Evolutionary conservation across 2,113 vertebrate genomes (phyloP).

Genomic region (Bufo bufo): DNA sequence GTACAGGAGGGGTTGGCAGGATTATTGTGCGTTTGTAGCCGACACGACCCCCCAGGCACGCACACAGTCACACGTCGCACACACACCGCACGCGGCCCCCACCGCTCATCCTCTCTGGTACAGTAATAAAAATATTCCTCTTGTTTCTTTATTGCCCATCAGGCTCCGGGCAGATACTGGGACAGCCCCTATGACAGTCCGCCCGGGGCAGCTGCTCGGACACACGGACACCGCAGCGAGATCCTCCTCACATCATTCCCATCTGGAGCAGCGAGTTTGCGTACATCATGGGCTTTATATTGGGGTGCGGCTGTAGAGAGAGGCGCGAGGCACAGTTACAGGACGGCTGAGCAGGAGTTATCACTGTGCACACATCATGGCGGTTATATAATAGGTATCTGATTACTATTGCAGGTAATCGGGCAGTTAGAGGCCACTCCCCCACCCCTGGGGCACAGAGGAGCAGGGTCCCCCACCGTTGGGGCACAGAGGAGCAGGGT

Average conservation of each 20-base stretch:
- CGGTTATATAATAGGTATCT: background rate
- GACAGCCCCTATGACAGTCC: background rate
- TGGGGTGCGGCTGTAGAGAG: conserved; percentile 86
- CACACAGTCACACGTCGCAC: conserved; percentile 8
- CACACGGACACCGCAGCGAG: background rate
- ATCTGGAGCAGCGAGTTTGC: conserved; percentile 91
- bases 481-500: too few relatives aligned
- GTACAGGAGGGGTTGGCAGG: background rate
- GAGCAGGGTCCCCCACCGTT: too few relatives aligned
- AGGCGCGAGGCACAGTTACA: background rate
- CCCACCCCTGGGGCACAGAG: background rate
- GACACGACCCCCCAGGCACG: conserved; percentile 18
- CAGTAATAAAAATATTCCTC: conserved; percentile 56
- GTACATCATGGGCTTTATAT: conserved; percentile 94
- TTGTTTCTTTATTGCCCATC: conserved; percentile 16
- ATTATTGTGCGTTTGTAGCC: conserved; percentile 56
- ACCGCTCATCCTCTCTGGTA: conserved; percentile 13
- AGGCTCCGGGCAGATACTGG: conserved; percentile 6
- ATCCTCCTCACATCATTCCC: conserved; percentile 86
- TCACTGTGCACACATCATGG: background rate
- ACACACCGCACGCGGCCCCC: background rate
- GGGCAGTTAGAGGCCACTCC: too few relatives aligned
- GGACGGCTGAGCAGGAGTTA: background rate
- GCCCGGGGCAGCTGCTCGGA: conserved; percentile 2
- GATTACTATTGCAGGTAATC: background rate